These are phyloP conservation scores for Gandaritis pyraliata DNA, from an alignment of 2,888 invertebrate genomes.

Conservation along the genomic window DNA sequence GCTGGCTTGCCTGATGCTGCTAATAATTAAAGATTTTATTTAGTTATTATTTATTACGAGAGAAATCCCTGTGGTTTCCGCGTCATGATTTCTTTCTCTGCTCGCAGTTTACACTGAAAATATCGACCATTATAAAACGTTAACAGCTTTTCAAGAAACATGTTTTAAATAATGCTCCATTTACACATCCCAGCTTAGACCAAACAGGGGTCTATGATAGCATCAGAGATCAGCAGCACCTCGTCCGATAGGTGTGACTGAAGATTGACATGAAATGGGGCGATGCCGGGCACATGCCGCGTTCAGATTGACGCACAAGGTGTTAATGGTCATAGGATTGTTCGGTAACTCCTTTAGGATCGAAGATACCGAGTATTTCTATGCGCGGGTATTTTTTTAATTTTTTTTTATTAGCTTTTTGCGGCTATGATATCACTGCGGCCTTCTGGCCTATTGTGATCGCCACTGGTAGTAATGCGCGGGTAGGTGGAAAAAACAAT, in stretches of 20 bases:
- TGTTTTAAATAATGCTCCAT: conserved; percentile 15
- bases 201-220: conserved; percentile 25
- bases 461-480: too few relatives aligned
- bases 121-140: not conserved
- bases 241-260: conserved; percentile 31
- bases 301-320: conserved; percentile 42
- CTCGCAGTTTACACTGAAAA: not conserved
- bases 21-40: too few relatives aligned
- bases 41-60: too few relatives aligned
- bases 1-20: too few relatives aligned
- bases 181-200: conserved; percentile 18
- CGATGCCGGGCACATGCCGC: conserved; percentile 38
- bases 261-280: conserved; percentile 49
- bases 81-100: too few relatives aligned
- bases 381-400: too few relatives aligned
- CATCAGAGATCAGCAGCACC: conserved; percentile 21
- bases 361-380: conserved; percentile 12
- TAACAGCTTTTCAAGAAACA: not conserved
- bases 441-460: too few relatives aligned
- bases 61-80: too few relatives aligned
- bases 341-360: conserved; percentile 25
- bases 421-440: too few relatives aligned
- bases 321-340: conserved; percentile 41
- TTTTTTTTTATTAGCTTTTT: too few relatives aligned
- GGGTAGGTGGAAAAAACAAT: too few relatives aligned